Conservation (phyloP, 2,888 invertebrate species). For the Pollenia griseotomentosa region DNA sequence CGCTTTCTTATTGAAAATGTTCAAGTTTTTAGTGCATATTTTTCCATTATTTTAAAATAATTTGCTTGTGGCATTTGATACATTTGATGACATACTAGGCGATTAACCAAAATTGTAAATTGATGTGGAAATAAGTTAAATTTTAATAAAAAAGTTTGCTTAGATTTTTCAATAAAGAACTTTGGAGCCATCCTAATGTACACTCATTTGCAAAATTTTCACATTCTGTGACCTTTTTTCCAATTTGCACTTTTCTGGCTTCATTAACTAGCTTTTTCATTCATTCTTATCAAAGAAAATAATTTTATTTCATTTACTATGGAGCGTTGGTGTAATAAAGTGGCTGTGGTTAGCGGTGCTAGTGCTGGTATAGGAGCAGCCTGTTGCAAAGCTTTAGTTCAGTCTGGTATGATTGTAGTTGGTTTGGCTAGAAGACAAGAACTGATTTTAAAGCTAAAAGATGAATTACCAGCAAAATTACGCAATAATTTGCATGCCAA, state of each 20-base stretch:
- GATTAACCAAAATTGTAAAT: too few species aligned
- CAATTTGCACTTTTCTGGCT: constrained; percentile 46
- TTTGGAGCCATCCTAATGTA: too few species aligned
- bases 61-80: too few species aligned
- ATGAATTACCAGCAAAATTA: constrained; percentile 74
- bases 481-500: constrained; percentile 78
- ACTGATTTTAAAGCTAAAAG: constrained; percentile 78
- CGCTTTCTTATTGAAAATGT: too few species aligned
- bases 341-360: constrained; percentile 88
- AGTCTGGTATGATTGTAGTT: constrained; percentile 86
- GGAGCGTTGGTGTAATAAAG: constrained; percentile 87
- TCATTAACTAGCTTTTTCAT: constrained; percentile 11
- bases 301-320: constrained; percentile 78
- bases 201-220: background rate
- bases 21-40: too few species aligned
- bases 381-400: constrained; percentile 84
- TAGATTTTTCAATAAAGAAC: too few species aligned
- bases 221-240: constrained; percentile 8
- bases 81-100: too few species aligned
- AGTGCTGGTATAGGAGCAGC: constrained; percentile 87
- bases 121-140: too few species aligned
- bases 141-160: too few species aligned
- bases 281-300: background rate
- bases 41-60: too few species aligned
- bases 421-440: constrained; percentile 86